These are phyloP conservation scores for Temnothorax nylanderi DNA, from an alignment of 1,140 invertebrate genomes.

Conservation along the genomic window DNA sequence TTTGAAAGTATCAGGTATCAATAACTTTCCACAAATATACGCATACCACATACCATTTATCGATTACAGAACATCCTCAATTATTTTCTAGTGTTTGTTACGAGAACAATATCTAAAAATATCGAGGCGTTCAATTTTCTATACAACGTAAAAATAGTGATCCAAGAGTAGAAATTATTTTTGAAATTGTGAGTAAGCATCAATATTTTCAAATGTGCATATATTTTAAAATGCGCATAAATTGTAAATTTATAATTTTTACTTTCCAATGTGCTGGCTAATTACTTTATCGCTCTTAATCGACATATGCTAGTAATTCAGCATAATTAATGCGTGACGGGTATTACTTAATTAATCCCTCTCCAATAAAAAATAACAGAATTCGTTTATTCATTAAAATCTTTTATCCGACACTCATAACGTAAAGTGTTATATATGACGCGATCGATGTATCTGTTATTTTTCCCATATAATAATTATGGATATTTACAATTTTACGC, in stretches of 20 bases:
- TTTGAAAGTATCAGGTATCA: not conserved
- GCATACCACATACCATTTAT: not conserved
- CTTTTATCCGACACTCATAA: not conserved
- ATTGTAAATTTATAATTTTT: not conserved
- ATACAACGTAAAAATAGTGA: not conserved
- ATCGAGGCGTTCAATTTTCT: not conserved
- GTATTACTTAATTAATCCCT: not conserved
- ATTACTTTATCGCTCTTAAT: slow-evolving; percentile 20
- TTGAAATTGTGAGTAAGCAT: not conserved
- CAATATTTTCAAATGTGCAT: not conserved
- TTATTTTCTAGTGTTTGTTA: not conserved
- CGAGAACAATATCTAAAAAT: too few species aligned
- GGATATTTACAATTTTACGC: not conserved
- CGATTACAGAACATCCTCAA: not conserved
- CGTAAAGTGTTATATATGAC: not conserved
- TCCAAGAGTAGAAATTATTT: not conserved
- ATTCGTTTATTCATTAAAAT: slow-evolving; percentile 24
- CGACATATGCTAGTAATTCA: not conserved
- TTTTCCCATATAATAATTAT: slow-evolving; percentile 8
- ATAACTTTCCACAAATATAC: not conserved
- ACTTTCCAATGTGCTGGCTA: not conserved
- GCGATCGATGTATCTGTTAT: slow-evolving; percentile 4
- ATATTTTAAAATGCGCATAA: not conserved
- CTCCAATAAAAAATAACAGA: slow-evolving; percentile 4
- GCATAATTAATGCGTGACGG: slow-evolving; percentile 11